A percentile compares a stretch with the other conserved stretches of the same genome.
Conservation (phyloP, 2,888 invertebrate genomes). For the Xestoiulus laeticollis region DNA sequence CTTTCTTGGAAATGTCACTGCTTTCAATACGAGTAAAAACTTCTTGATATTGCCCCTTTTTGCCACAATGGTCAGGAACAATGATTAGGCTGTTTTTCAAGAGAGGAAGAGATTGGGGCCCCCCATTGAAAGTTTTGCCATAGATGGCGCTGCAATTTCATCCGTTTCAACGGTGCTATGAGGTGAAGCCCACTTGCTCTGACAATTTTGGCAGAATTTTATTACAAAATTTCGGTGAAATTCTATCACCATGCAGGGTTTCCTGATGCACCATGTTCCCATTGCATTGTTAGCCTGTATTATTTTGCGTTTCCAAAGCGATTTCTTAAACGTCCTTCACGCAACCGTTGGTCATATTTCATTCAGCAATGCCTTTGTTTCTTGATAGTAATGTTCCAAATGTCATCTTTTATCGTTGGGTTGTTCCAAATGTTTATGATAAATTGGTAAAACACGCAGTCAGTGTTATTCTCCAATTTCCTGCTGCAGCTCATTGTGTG, state of each 20-base stretch:
- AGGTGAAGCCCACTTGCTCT: no score
- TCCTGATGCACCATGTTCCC: background rate
- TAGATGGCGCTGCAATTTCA: background rate
- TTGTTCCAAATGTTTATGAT: constrained; percentile 25
- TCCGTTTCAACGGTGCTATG: background rate
- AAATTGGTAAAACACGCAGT: constrained; percentile 22
- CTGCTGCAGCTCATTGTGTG: background rate
- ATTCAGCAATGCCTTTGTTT: constrained; percentile 7
- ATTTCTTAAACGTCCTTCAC: constrained; percentile 27
- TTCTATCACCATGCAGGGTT: background rate
- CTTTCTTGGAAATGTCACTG: background rate
- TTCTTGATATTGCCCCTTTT: background rate
- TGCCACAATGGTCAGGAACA: background rate
- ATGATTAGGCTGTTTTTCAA: background rate
- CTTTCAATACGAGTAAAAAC: background rate
- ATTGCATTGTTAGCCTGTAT: background rate
- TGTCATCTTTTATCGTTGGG: constrained; percentile 28
- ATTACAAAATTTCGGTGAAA: background rate
- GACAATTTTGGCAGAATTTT: no score
- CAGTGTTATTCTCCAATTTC: constrained; percentile 11
- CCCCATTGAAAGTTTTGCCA: background rate
- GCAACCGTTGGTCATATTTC: constrained; percentile 22
- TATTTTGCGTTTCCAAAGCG: background rate
- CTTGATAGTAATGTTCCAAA: constrained; percentile 15
- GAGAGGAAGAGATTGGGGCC: no score